These are phyloP conservation scores for Poecilia latipinna DNA, from an alignment of 2,113 vertebrate genomes.

Conservation along the genomic window DNA sequence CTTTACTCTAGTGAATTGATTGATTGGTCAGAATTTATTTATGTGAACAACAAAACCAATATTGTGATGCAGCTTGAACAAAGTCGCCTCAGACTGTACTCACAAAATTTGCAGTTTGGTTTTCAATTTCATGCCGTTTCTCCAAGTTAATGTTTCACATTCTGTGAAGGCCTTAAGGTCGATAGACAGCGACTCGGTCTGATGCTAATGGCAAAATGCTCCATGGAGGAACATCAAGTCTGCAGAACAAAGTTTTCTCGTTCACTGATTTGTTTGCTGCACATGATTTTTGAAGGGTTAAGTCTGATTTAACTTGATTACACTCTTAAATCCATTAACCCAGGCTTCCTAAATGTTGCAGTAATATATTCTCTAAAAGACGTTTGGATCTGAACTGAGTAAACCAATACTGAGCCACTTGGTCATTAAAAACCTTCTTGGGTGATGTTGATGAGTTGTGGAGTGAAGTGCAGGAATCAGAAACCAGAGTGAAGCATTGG, in stretches of 20 bases:
- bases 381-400: background rate
- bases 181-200: background rate
- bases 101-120: no score
- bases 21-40: no score
- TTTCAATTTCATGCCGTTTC: no score
- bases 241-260: background rate
- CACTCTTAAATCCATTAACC: no score
- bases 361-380: background rate
- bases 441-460: background rate
- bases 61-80: background rate
- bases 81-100: no score
- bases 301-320: no score
- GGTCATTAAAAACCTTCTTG: background rate
- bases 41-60: background rate
- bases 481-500: conserved; percentile 12
- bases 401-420: background rate
- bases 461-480: background rate
- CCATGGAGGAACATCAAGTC: no score
- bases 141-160: background rate
- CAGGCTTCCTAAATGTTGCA: background rate
- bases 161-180: background rate
- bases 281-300: background rate
- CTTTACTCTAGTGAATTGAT: background rate
- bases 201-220: background rate
- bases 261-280: background rate